A percentile compares a stretch with the other conserved stretches of the same genome.
Conservation (phyloP, 2,888 invertebrate species). For the Cheiracanthium punctorium region DNA sequence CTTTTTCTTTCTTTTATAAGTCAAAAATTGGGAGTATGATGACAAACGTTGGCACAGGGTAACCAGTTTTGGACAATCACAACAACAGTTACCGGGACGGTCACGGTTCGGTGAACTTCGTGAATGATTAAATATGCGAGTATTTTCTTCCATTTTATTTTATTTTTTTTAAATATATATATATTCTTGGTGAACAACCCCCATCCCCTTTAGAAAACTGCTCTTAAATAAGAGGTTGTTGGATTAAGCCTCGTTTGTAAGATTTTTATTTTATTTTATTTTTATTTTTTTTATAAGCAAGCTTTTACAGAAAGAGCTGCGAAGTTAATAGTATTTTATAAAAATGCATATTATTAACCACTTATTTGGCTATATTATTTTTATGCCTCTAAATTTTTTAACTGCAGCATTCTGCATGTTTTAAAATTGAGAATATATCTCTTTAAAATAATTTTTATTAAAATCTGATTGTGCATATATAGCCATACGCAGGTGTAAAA, state of each 20-base stretch:
- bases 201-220: background rate
- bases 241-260: slow-evolving; percentile 19
- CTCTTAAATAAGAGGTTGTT: slow-evolving; percentile 27
- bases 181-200: background rate
- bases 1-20: slow-evolving; percentile 16
- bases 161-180: background rate
- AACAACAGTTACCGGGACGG: slow-evolving; percentile 25
- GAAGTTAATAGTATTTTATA: background rate
- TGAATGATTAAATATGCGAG: slow-evolving; percentile 55
- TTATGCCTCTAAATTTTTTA: too few relatives aligned
- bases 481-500: too few relatives aligned
- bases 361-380: too few relatives aligned
- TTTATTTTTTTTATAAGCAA: background rate
- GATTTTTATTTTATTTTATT: background rate
- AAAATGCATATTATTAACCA: too few relatives aligned
- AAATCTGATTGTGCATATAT: too few relatives aligned
- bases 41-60: slow-evolving; percentile 46
- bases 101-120: slow-evolving; percentile 47
- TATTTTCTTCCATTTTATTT: background rate
- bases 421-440: too few relatives aligned
- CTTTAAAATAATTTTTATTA: too few relatives aligned
- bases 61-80: slow-evolving; percentile 32
- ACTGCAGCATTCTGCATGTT: too few relatives aligned
- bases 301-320: background rate
- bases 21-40: slow-evolving; percentile 8